Conservation (phyloP, 2,888 invertebrate species). For the Suillia variegata region DNA sequence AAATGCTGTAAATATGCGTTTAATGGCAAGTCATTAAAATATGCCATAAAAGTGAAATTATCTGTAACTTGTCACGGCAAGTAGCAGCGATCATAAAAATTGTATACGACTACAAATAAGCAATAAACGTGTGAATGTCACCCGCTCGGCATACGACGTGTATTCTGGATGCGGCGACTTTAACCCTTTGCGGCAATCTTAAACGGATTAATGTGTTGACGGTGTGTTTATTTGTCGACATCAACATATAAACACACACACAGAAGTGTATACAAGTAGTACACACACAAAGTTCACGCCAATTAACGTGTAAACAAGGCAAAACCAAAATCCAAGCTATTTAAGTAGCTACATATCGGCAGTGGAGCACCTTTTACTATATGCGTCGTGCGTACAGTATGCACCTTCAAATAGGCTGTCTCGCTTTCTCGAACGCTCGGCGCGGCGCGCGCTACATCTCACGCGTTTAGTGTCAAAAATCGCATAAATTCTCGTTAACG, state of each 20-base stretch:
- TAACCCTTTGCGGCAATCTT: neutral
- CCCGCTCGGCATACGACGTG: too few relatives aligned
- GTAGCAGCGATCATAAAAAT: constrained; percentile 15
- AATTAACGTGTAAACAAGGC: constrained; percentile 18
- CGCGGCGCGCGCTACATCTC: neutral
- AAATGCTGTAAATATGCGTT: too few relatives aligned
- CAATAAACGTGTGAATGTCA: too few relatives aligned
- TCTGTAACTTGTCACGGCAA: neutral
- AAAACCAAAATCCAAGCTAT: neutral
- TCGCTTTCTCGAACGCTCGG: neutral
- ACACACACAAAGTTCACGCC: neutral
- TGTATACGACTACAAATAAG: neutral
- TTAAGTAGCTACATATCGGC: neutral
- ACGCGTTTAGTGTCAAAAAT: constrained; percentile 52
- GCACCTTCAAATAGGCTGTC: neutral
- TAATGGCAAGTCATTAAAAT: constrained; percentile 15
- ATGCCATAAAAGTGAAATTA: constrained; percentile 15
- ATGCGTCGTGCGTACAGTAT: too few relatives aligned
- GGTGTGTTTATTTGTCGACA: neutral
- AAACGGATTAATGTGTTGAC: neutral
- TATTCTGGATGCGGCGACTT: neutral
- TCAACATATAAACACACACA: neutral
- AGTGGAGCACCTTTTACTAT: too few relatives aligned
- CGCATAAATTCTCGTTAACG: constrained; percentile 54
- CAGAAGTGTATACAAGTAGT: neutral